Conservation (phyloP, 2,113 vertebrate species). For the Phyllostomus hastatus region DNA sequence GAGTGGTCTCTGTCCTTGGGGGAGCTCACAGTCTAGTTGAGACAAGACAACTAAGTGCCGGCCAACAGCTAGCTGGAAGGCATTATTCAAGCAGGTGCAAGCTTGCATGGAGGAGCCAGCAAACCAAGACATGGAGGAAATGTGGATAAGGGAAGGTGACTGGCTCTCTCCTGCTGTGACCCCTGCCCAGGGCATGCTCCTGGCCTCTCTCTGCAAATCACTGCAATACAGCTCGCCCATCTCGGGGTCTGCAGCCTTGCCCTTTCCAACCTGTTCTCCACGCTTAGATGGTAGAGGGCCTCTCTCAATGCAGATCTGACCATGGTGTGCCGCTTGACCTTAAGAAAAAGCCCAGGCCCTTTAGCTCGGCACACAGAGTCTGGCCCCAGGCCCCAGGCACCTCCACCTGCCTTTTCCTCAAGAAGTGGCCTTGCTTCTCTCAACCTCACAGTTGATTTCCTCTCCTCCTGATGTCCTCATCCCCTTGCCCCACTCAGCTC, state of each 20-base stretch:
- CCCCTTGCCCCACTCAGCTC: accelerated
- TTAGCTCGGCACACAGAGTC: neutral
- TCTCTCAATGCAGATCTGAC: neutral
- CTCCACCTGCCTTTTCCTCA: accelerated
- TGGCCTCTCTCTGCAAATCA: neutral
- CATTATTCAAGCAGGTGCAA: neutral
- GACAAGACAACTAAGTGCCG: neutral
- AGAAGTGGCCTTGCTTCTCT: neutral
- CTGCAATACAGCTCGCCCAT: accelerated
- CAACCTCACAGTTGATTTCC: neutral
- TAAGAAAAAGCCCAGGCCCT: neutral
- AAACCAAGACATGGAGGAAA: neutral
- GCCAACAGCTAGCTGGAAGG: neutral
- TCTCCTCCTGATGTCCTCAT: neutral
- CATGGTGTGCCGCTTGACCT: neutral
- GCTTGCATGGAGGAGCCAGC: neutral
- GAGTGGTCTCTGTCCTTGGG: neutral
- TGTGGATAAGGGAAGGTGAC: neutral
- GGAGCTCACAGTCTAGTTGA: neutral
- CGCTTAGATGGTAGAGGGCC: neutral
- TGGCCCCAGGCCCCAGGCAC: accelerated
- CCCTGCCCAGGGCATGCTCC: accelerated
- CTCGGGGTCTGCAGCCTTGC: neutral
- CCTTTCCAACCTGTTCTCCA: neutral
- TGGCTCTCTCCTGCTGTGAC: accelerated